Percentiles rank a stretch among this genome's conserved stretches.
phyloP scores from a whole-genome alignment of 2,113 vertebrate species.

The Labrus mixtus region DNA sequence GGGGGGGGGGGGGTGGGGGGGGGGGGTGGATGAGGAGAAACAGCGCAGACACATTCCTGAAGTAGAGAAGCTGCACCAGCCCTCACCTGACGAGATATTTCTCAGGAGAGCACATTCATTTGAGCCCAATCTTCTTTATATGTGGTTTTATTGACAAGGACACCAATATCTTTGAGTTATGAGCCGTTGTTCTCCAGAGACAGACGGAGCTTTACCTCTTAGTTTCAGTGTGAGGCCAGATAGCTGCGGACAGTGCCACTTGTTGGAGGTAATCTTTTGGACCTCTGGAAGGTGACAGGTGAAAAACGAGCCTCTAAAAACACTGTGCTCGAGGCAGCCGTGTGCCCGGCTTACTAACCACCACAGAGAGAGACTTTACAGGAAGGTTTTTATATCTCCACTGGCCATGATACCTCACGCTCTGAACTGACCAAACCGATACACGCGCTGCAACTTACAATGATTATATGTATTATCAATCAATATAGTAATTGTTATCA shows the following conservation, averaged over 20 bases:
- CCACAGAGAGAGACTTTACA: constrained; percentile 13
- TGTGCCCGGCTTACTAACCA: constrained; percentile 45
- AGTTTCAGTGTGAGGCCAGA: constrained; percentile 65
- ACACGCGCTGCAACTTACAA: neutral
- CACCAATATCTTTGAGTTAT: constrained; percentile 75
- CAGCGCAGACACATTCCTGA: constrained; percentile 64
- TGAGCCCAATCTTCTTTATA: constrained; percentile 65
- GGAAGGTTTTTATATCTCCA: neutral
- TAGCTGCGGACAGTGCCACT: constrained; percentile 64
- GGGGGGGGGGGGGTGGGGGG: neutral
- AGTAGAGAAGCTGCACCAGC: constrained; percentile 39
- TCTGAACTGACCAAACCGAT: neutral
- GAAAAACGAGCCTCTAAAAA: constrained; percentile 75
- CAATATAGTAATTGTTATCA: neutral
- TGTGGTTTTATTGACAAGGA: constrained; percentile 75
- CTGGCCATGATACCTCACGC: neutral
- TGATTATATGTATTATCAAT: neutral
- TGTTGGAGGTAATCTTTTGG: constrained; percentile 66
- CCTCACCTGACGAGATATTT: constrained; percentile 73
- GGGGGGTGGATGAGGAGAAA: constrained; percentile 2
- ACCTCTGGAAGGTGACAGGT: constrained; percentile 68
- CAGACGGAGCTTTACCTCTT: constrained; percentile 52
- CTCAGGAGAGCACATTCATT: constrained; percentile 68
- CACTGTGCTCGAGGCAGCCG: constrained; percentile 47
- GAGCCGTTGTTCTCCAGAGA: constrained; percentile 65